These are phyloP conservation scores for Bergia puertoricense DNA, from an alignment of 92 coral and sea anemone species.

Conservation along the genomic window DNA sequence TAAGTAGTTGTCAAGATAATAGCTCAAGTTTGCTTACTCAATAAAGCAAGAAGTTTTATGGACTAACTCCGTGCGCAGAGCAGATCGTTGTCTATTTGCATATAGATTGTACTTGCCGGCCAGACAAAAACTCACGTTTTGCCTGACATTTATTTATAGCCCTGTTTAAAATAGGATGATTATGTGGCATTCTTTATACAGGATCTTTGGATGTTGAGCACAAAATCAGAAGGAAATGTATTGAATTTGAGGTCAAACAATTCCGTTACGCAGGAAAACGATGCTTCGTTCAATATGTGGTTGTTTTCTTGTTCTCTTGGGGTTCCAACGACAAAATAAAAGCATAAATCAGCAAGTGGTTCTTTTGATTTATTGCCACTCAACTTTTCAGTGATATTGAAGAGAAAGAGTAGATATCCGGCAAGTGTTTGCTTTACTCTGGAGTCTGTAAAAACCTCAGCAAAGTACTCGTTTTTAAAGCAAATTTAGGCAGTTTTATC, in stretches of 20 bases:
- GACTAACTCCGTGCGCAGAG: background rate
- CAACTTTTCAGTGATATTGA: background rate
- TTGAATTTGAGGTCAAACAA: conserved; percentile 26
- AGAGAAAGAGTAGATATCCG: background rate
- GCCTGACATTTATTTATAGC: conserved; percentile 26
- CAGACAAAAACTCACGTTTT: conserved; percentile 48
- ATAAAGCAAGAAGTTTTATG: conserved; percentile 5
- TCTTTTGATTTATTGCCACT: conserved; percentile 17
- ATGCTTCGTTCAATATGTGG: background rate
- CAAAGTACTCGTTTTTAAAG: background rate
- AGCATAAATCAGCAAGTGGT: conserved; percentile 23
- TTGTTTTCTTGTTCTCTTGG: background rate
- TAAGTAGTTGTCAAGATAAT: conserved; percentile 25
- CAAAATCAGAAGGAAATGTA: conserved; percentile 33
- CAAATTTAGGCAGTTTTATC: background rate
- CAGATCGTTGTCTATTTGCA: conserved; percentile 31
- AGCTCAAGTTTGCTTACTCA: conserved; percentile 6
- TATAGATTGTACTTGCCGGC: conserved; percentile 38
- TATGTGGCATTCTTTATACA: conserved; percentile 30
- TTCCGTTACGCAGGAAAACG: conserved; percentile 10
- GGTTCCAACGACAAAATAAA: background rate
- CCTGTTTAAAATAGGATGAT: conserved; percentile 39
- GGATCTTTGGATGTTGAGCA: conserved; percentile 46
- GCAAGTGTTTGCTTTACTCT: background rate
- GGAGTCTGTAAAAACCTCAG: background rate